phyloP scores from a whole-genome alignment of 2,113 vertebrate genomes.

The Columba livia region DNA sequence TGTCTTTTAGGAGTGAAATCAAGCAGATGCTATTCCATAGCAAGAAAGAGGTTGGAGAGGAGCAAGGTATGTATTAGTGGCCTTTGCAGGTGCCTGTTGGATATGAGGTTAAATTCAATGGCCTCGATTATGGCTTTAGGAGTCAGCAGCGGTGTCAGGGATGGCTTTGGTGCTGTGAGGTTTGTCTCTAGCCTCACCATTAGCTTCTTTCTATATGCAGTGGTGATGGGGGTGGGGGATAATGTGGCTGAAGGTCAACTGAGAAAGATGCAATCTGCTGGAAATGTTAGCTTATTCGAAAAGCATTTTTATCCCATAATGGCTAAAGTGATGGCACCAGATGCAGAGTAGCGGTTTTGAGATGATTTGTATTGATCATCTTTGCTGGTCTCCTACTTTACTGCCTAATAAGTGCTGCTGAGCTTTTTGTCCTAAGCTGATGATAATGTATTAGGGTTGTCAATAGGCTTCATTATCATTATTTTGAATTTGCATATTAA shows the following conservation, averaged over 20 bases:
- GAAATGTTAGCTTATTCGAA: neutral
- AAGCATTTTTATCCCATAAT: slow-evolving; percentile 24
- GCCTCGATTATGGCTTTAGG: neutral
- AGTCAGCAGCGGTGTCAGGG: neutral
- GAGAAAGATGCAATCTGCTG: slow-evolving; percentile 3
- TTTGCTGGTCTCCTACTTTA: slow-evolving; percentile 18
- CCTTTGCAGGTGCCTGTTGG: neutral
- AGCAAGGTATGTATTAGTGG: neutral
- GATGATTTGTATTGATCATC: slow-evolving; percentile 43
- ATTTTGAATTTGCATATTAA: slow-evolving; percentile 25
- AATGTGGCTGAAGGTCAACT: neutral
- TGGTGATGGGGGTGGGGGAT: neutral
- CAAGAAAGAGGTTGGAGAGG: neutral
- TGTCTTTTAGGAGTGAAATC: neutral
- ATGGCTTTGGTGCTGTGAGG: neutral
- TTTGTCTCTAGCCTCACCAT: neutral
- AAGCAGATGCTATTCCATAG: neutral
- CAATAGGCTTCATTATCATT: neutral
- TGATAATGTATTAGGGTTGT: neutral
- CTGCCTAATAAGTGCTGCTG: neutral
- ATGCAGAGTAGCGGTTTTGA: slow-evolving; percentile 24
- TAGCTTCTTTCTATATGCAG: neutral
- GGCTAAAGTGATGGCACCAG: neutral
- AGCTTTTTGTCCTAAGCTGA: slow-evolving; percentile 12
- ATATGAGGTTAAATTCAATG: neutral